Evolutionary conservation across 2,888 invertebrate genomes (phyloP), one percentile per base, ranked within the genome.

Genomic region (Chorisops tibialis): DNA sequence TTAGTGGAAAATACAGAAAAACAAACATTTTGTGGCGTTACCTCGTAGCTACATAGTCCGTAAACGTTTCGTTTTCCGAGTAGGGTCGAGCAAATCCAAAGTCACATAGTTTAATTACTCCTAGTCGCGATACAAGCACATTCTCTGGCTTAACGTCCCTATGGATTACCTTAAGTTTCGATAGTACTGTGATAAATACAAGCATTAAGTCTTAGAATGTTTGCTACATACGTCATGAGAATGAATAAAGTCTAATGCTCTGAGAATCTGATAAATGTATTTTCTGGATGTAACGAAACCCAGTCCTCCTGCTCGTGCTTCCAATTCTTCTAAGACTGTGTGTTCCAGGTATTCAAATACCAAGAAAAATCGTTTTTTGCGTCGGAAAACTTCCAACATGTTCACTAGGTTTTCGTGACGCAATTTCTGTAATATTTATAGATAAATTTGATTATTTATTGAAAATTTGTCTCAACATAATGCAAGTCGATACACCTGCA

Each of bases 141-240:
- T 94, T 94, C 74, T 94, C 93, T 2, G 93, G 94, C 72, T 94
- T 94, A 48, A 93, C 86, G 73, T 93, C 93, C 48, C 94, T 82
- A 73, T 94, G 93, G 70, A 94, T 89, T 69, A 93, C 87, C 89
- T 90, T 18, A 43, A 50, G 35, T 24, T 24, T 43, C 3, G 24
- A 39, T 45, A 14, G 30, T 7, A 37, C 41, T n/a, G n/a, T n/a
- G 58, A 41, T 14, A 45, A 6, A 14, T 21, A 11, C 43, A 37
- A 16, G 41, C 7, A 18, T 19, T 12, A 22, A 16, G 41, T 52
- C n/a, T 51, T 30, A 18, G 9, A 12, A 30, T 30, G 30, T 2
- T 30, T 30, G n/a, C 11, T 19, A 74, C 85, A 85, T 75, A 91
- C 93, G 73, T 91, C 87, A 76, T 91, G 90, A 67, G 83, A 81